Evolutionary conservation across 2,888 invertebrate species (phyloP).

Genomic region (Polydrusus tereticollis): DNA sequence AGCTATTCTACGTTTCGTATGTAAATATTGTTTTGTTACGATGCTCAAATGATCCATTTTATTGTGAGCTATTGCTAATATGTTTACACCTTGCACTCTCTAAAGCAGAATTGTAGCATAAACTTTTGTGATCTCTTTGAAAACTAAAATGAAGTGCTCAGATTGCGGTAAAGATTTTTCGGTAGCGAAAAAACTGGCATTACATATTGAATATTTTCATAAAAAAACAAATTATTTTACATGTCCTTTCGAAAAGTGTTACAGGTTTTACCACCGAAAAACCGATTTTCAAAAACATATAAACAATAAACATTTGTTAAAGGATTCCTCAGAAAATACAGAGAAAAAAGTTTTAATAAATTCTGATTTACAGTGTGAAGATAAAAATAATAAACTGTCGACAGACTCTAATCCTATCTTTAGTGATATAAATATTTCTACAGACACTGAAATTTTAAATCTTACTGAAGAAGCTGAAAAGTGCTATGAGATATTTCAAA

Average conservation of each 20-base stretch:
- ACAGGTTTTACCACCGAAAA: slow-evolving; percentile 7
- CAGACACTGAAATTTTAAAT: not conserved
- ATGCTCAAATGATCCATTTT: no score
- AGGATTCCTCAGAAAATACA: not conserved
- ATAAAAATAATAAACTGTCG: no score
- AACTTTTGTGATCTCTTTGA: no score
- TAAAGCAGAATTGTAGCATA: no score
- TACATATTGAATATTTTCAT: slow-evolving; percentile 23
- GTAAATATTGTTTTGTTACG: no score
- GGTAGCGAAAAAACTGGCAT: not conserved
- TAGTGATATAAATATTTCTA: not conserved
- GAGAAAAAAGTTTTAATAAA: not conserved
- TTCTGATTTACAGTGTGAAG: not conserved
- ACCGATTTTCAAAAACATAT: slow-evolving; percentile 10
- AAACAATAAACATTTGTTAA: not conserved
- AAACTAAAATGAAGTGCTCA: slow-evolving; percentile 8
- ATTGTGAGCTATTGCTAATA: no score
- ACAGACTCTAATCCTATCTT: no score
- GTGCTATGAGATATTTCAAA: not conserved
- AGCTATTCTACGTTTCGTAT: no score
- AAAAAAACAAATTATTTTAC: slow-evolving; percentile 13
- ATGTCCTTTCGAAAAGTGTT: slow-evolving; percentile 6
- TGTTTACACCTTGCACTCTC: no score
- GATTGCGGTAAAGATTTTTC: slow-evolving; percentile 22
- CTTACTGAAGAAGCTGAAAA: not conserved